These are phyloP conservation scores for Nasonia longicornis DNA, from an alignment of 1,140 invertebrate genomes.

Conservation along the genomic window DNA sequence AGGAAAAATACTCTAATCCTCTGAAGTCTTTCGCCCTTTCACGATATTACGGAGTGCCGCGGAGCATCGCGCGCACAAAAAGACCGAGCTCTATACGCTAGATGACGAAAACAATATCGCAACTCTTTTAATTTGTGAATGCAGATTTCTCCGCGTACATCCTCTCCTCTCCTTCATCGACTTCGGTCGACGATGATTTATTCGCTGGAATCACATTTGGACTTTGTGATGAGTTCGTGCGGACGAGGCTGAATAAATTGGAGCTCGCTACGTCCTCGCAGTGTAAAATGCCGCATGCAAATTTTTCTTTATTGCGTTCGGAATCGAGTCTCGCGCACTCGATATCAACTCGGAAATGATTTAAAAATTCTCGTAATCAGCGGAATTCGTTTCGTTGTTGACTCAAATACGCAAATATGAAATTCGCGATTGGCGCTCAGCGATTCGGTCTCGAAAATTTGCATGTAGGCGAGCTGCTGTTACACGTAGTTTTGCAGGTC, in stretches of 20 bases:
- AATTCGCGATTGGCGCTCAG: too few species aligned
- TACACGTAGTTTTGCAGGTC: too few species aligned
- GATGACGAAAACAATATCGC: background rate
- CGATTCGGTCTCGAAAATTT: too few species aligned
- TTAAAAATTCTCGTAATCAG: background rate
- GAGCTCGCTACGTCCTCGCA: background rate
- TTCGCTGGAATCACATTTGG: conserved; percentile 14
- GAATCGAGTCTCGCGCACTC: background rate
- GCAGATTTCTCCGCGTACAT: background rate
- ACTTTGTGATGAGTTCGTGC: background rate
- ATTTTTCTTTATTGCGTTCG: background rate
- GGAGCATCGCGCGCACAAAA: background rate
- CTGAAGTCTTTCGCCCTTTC: background rate
- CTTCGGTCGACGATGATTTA: conserved; percentile 19
- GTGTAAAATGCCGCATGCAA: background rate
- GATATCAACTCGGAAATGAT: background rate
- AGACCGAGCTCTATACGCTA: background rate
- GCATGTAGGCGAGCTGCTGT: too few species aligned
- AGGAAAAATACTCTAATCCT: background rate
- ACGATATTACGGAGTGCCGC: background rate
- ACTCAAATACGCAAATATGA: too few species aligned
- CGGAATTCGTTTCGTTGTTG: too few species aligned
- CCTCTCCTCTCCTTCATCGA: background rate
- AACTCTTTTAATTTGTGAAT: conserved; percentile 35
- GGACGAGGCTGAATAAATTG: background rate